phyloP scores from a whole-genome alignment of 2,113 vertebrate species.

The Bufo gargarizans region DNA sequence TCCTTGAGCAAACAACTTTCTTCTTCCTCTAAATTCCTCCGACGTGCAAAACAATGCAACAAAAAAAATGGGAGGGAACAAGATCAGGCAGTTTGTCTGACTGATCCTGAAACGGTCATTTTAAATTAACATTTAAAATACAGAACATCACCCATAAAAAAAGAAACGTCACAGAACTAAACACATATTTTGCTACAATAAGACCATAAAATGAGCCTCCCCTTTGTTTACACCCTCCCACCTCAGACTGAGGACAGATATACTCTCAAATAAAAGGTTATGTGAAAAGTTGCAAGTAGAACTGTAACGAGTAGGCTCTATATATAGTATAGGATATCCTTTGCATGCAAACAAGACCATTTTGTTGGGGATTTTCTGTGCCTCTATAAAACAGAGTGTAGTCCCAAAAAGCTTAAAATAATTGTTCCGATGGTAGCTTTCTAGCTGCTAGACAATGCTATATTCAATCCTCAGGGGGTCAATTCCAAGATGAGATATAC shows the following conservation, averaged over 20 bases:
- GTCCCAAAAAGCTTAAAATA: background rate
- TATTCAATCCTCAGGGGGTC: background rate
- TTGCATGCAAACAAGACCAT: slow-evolving; percentile 43
- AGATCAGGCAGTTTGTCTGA: background rate
- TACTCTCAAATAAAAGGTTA: slow-evolving; percentile 36
- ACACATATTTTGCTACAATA: slow-evolving; percentile 24
- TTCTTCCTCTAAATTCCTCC: background rate
- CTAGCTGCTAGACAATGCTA: background rate
- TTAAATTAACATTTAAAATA: slow-evolving; percentile 57
- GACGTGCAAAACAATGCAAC: slow-evolving; percentile 40
- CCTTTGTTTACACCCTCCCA: background rate
- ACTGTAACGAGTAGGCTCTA: background rate
- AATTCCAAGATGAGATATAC: slow-evolving; percentile 6
- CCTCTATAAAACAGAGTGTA: slow-evolving; percentile 12
- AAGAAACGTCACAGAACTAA: slow-evolving; percentile 37
- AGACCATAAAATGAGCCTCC: slow-evolving; percentile 15
- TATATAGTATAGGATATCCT: background rate
- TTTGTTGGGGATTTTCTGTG: slow-evolving; percentile 6
- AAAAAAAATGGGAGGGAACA: background rate
- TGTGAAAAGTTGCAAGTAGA: slow-evolving; percentile 1
- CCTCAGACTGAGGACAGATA: background rate
- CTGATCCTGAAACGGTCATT: background rate
- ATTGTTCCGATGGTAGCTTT: background rate
- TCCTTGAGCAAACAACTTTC: background rate
- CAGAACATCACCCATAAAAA: slow-evolving; percentile 37